A percentile compares a stretch with the other conserved stretches of the same genome.
Conservation (phyloP, 2,888 invertebrate species). For the Pyrrhia umbra region DNA sequence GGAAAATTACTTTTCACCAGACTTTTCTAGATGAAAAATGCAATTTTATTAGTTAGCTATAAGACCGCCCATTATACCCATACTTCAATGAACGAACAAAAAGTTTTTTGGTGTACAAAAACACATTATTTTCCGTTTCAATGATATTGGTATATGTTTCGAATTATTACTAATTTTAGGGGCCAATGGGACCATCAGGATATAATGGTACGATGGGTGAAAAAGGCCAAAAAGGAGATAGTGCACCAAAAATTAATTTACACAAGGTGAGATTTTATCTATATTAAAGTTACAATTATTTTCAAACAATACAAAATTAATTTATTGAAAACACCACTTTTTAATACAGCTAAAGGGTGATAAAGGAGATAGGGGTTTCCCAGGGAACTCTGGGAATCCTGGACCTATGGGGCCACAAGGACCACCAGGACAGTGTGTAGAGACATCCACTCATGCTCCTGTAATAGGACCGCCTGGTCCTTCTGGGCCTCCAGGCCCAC, state of each 20-base stretch:
- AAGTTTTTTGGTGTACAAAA: no score
- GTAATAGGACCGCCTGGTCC: conserved; percentile 67
- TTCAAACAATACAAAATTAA: not conserved
- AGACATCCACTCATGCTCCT: conserved; percentile 29
- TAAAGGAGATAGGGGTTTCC: conserved; percentile 74
- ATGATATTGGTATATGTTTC: not conserved
- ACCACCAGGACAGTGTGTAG: conserved; percentile 56
- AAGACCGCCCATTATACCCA: no score
- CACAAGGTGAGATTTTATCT: conserved; percentile 67
- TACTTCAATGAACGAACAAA: no score
- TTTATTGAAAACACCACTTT: not conserved
- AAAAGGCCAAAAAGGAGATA: conserved; percentile 81
- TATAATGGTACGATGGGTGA: conserved; percentile 66
- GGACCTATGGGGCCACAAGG: conserved; percentile 65
- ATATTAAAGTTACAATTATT: not conserved
- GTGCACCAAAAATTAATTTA: conserved; percentile 66
- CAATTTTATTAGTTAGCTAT: no score
- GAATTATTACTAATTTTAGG: conserved; percentile 50
- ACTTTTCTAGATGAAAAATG: no score
- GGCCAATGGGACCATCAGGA: conserved; percentile 64
- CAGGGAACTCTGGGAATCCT: conserved; percentile 69
- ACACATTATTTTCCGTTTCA: not conserved
- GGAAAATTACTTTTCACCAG: no score
- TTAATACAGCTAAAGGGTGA: conserved; percentile 76
- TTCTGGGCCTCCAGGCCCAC: conserved; percentile 72